A percentile compares a stretch with the other conserved stretches of the same genome.
phyloP scores from a whole-genome alignment of 1,140 invertebrate species.

The Stenopsyche tienmushanensis region DNA sequence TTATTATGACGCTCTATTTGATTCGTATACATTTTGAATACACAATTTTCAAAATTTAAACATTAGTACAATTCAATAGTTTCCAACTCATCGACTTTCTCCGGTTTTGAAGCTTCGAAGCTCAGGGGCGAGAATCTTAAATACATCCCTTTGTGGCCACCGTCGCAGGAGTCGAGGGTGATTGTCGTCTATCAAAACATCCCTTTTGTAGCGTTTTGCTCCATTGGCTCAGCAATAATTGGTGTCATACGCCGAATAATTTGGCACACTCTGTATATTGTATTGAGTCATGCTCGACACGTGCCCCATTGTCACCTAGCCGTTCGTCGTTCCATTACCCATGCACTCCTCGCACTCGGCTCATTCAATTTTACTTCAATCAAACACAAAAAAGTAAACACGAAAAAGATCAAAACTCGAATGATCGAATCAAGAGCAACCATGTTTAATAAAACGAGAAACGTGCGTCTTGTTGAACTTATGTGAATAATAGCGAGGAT shows the following conservation, averaged over 20 bases:
- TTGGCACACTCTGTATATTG: no score
- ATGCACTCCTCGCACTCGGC: no score
- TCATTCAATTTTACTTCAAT: no score
- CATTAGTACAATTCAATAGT: neutral
- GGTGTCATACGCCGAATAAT: neutral
- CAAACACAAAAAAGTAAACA: no score
- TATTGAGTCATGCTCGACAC: no score
- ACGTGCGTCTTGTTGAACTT: no score
- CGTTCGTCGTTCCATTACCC: no score
- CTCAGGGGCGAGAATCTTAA: neutral
- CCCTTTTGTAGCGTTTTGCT: neutral
- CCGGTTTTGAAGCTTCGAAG: neutral
- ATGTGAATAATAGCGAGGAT: no score
- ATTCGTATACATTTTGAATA: neutral
- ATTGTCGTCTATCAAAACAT: slow-evolving; percentile 10
- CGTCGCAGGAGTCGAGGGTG: neutral
- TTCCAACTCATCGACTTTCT: neutral
- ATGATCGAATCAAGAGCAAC: no score
- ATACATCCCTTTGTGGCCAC: neutral
- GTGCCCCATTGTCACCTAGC: no score
- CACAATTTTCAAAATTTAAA: neutral
- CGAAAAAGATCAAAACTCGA: no score
- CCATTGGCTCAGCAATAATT: neutral
- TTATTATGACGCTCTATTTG: neutral
- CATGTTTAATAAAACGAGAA: no score